phyloP scores from a whole-genome alignment of 2,113 vertebrate species.

The Junco hyemalis region DNA sequence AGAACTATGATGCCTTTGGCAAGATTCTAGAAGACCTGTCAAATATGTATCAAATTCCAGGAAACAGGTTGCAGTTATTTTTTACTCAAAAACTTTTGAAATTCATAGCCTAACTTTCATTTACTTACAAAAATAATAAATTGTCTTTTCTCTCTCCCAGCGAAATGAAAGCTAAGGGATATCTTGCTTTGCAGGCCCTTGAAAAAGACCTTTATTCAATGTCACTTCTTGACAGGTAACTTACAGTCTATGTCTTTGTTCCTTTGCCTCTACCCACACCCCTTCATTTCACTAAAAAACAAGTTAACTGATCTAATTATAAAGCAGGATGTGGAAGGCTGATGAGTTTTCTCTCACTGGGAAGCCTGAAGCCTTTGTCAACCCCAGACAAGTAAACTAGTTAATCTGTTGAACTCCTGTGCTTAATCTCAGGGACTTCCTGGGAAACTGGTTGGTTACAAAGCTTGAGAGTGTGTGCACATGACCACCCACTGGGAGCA shows the following conservation, averaged over 20 bases:
- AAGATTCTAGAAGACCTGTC: slow-evolving; percentile 71
- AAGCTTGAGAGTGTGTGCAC: not conserved
- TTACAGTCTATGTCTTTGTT: not conserved
- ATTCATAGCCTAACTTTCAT: not conserved
- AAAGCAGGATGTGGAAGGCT: not conserved
- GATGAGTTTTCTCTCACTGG: not conserved
- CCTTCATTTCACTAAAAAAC: not conserved
- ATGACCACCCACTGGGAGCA: not conserved
- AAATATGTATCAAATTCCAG: slow-evolving; percentile 77
- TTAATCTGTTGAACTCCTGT: not conserved
- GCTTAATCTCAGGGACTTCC: not conserved
- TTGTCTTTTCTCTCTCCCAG: slow-evolving; percentile 46
- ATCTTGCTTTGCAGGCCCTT: slow-evolving; percentile 74
- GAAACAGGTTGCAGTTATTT: slow-evolving; percentile 73
- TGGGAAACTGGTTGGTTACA: not conserved
- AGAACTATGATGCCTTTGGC: slow-evolving; percentile 80
- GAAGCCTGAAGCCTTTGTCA: not conserved
- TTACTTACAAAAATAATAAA: not conserved
- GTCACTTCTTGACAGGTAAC: slow-evolving; percentile 74
- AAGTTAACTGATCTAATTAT: not conserved
- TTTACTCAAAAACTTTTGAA: not conserved
- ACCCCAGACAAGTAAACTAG: not conserved
- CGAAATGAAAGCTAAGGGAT: slow-evolving; percentile 76
- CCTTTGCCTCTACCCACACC: not conserved
- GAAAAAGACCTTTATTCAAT: slow-evolving; percentile 79